A percentile compares a stretch with the other conserved stretches of the same genome.
Conservation (phyloP, 2,797 vertebrate species). For the Rhinophrynus dorsalis region DNA sequence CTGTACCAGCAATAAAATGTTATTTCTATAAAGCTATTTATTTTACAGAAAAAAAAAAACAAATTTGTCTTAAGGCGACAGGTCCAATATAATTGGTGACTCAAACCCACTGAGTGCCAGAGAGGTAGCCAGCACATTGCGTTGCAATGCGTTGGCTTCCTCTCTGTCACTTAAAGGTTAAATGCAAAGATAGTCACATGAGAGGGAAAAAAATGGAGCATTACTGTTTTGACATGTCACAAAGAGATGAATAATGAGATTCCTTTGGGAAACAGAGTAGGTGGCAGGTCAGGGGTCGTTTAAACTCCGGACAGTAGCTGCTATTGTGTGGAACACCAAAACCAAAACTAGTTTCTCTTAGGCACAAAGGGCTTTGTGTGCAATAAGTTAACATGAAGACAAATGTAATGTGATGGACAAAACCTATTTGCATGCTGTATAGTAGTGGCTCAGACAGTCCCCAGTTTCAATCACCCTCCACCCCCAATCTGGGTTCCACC, state of each 20-base stretch:
- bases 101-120: no score
- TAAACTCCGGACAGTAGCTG: constrained; percentile 65
- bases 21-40: no score
- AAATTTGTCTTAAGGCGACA: no score
- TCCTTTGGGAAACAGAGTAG: constrained; percentile 68
- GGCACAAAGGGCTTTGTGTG: constrained; percentile 14
- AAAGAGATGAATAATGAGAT: constrained; percentile 71
- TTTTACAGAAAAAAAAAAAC: no score
- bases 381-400: neutral
- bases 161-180: no score
- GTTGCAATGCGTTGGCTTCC: no score
- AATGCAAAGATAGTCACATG: no score
- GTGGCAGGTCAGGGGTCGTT: constrained; percentile 66
- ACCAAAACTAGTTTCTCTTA: neutral
- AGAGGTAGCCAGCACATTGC: no score
- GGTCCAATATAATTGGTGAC: no score
- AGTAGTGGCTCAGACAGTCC: neutral
- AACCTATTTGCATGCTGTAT: neutral
- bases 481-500: no score
- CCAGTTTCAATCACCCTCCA: neutral
- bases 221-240: constrained; percentile 53
- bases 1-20: no score
- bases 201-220: constrained; percentile 52
- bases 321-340: constrained; percentile 54
- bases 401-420: neutral